Evolutionary conservation across 2,888 invertebrate species (phyloP).

Genomic region (Habroteleia sp.): DNA sequence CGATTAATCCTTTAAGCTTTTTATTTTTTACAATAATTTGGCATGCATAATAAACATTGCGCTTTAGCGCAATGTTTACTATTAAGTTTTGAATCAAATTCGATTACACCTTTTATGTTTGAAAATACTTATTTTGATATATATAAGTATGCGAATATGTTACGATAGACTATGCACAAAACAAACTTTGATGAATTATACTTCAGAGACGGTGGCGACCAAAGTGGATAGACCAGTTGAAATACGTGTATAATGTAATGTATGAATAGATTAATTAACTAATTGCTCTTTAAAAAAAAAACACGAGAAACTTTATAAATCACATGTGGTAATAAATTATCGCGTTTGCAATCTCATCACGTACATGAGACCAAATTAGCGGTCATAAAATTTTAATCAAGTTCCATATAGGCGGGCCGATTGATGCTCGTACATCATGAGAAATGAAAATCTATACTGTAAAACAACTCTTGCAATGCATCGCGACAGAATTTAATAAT

Average conservation of each 20-base stretch:
- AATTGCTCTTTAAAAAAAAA: slow-evolving; percentile 54
- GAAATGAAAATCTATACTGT: slow-evolving; percentile 57
- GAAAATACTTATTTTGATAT: too few relatives aligned
- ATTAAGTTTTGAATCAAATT: too few relatives aligned
- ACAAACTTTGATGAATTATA: slow-evolving; percentile 50
- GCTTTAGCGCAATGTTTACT: too few relatives aligned
- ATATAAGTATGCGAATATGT: too few relatives aligned
- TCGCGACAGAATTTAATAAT: slow-evolving; percentile 19
- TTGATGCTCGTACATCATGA: slow-evolving; percentile 56
- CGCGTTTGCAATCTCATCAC: slow-evolving; percentile 66
- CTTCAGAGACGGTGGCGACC: background rate
- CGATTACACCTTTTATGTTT: too few relatives aligned
- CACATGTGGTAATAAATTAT: slow-evolving; percentile 53
- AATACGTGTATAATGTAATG: slow-evolving; percentile 35
- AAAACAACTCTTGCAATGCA: slow-evolving; percentile 20
- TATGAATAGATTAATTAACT: slow-evolving; percentile 63
- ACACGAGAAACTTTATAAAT: slow-evolving; percentile 56
- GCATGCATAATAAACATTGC: too few relatives aligned
- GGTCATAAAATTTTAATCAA: slow-evolving; percentile 66
- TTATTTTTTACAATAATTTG: too few relatives aligned
- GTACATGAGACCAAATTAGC: slow-evolving; percentile 70
- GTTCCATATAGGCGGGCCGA: slow-evolving; percentile 61
- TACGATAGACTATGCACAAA: slow-evolving; percentile 35
- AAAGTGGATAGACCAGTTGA: slow-evolving; percentile 49
- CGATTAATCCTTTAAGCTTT: too few relatives aligned